phyloP scores from a whole-genome alignment of 2,888 invertebrate species.

The Malthinus seriepunctatus region DNA sequence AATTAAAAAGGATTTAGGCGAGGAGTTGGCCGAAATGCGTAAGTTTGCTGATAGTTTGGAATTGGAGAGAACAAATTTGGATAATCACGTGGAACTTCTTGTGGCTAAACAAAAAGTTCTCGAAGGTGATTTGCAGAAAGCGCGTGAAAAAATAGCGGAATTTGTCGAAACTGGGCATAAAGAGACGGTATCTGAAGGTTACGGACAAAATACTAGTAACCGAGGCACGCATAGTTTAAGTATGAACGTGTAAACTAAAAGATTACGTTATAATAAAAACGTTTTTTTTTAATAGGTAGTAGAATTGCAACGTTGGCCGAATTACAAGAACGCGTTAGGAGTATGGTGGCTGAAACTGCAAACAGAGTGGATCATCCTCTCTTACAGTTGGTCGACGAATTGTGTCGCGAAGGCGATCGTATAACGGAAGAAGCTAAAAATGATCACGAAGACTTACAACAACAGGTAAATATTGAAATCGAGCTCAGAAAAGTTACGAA shows the following conservation, averaged over 20 bases:
- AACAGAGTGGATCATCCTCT: constrained; percentile 52
- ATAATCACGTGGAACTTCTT: constrained; percentile 64
- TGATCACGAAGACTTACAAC: constrained; percentile 72
- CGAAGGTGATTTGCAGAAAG: constrained; percentile 55
- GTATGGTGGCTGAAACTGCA: constrained; percentile 52
- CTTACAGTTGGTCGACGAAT: constrained; percentile 64
- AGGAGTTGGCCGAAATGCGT: constrained; percentile 64
- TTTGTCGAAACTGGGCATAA: constrained; percentile 55
- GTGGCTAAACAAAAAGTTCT: constrained; percentile 63
- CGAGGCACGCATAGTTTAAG: constrained; percentile 32
- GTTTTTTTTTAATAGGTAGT: constrained; percentile 35
- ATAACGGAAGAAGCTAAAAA: constrained; percentile 67
- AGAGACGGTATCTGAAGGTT: constrained; percentile 60
- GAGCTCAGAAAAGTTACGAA: too few relatives aligned
- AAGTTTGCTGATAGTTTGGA: constrained; percentile 55
- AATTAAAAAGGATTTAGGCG: constrained; percentile 50
- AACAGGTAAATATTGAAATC: constrained; percentile 63
- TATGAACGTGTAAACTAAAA: constrained; percentile 25
- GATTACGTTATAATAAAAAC: constrained; percentile 8
- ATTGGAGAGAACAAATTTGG: constrained; percentile 56
- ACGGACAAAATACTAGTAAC: constrained; percentile 50
- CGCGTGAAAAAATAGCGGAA: constrained; percentile 55
- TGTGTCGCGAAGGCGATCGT: constrained; percentile 62
- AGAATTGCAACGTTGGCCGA: constrained; percentile 42
- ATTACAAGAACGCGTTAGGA: constrained; percentile 53